Evolutionary conservation across 2,888 invertebrate genomes (phyloP).

Genomic region (Eristalinus sepulchralis): DNA sequence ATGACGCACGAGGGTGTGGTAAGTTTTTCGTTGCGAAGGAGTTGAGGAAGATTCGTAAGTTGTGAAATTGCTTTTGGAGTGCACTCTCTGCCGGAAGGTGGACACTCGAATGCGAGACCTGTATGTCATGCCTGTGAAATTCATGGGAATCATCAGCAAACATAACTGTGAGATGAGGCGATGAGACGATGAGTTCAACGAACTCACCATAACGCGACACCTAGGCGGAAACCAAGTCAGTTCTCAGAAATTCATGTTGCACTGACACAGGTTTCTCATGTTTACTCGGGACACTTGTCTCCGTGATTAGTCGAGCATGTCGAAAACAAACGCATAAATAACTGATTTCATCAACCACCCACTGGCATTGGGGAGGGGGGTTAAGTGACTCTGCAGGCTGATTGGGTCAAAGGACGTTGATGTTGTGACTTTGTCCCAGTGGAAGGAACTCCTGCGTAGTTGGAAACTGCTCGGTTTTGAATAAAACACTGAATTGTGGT

Average conservation of each 20-base stretch:
- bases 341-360: conserved; percentile 15
- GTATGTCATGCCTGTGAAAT: neutral
- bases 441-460: neutral
- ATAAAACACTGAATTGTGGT: neutral
- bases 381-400: conserved; percentile 2
- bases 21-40: neutral
- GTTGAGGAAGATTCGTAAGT: neutral
- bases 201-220: neutral
- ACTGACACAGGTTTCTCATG: neutral
- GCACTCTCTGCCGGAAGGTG: too few relatives aligned
- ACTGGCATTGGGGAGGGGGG: neutral
- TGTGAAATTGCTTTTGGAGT: neutral
- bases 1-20: neutral
- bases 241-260: neutral
- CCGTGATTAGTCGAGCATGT: conserved; percentile 10
- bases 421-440: neutral
- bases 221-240: neutral
- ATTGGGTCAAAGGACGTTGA: neutral
- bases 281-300: neutral
- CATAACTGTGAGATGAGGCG: too few relatives aligned
- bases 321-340: conserved; percentile 29
- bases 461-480: neutral
- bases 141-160: neutral
- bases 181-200: neutral
- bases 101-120: too few relatives aligned